These are phyloP conservation scores for Chionomys nivalis DNA, from an alignment of 2,113 vertebrate genomes.

Conservation along the genomic window DNA sequence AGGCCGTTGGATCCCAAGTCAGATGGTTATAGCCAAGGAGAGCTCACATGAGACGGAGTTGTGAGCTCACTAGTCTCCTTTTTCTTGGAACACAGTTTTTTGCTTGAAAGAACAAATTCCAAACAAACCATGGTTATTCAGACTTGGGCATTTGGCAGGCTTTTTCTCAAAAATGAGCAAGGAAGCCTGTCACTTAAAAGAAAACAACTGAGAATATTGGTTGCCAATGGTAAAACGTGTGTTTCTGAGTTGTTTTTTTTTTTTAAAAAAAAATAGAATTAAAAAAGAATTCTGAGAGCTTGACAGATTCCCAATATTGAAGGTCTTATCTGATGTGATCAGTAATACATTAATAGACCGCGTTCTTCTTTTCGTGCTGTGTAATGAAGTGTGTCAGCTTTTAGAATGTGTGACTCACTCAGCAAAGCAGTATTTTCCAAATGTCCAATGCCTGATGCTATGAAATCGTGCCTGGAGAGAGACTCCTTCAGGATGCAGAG, in stretches of 20 bases:
- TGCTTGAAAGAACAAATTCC: constrained; percentile 64
- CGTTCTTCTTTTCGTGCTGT: not conserved
- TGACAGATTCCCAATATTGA: constrained; percentile 49
- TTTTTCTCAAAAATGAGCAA: constrained; percentile 74
- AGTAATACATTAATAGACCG: constrained; percentile 27
- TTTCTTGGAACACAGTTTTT: constrained; percentile 58
- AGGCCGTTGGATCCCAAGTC: fast-evolving
- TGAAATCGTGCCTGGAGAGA: not conserved
- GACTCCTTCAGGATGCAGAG: not conserved
- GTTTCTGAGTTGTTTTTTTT: constrained; percentile 45
- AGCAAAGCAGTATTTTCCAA: not conserved
- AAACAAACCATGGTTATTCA: constrained; percentile 69
- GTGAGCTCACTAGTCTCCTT: constrained; percentile 38
- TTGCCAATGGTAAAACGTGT: constrained; percentile 69
- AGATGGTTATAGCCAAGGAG: not conserved
- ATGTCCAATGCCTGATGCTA: not conserved
- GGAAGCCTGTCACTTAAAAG: constrained; percentile 66
- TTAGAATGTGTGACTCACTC: not conserved
- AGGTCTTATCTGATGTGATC: constrained; percentile 24
- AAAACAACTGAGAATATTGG: constrained; percentile 69
- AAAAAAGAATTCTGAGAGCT: constrained; percentile 7
- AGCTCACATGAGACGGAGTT: not conserved
- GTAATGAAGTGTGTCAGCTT: constrained; percentile 6
- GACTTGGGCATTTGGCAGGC: constrained; percentile 69
- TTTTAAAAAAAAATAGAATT: constrained; percentile 47